Conservation (phyloP, 2,113 vertebrate genomes). For the Dicrurus megarhynchus region DNA sequence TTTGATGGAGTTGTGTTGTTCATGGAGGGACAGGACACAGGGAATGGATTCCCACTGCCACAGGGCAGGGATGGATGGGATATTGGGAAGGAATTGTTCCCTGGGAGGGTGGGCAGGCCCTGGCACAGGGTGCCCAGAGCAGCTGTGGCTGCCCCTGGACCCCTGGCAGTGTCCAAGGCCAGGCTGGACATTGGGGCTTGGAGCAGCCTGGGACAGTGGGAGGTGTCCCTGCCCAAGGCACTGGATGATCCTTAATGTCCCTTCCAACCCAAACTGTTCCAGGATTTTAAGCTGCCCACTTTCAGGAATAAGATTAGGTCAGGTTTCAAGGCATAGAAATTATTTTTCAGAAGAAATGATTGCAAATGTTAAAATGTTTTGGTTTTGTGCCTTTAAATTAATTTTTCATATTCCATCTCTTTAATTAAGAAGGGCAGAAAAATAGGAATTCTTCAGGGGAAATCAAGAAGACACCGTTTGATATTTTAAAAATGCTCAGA, state of each 20-base stretch:
- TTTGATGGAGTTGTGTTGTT: neutral
- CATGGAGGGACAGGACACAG: neutral
- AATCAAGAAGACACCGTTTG: neutral
- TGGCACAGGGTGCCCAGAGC: fast-evolving
- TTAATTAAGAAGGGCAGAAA: neutral
- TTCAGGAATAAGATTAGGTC: neutral
- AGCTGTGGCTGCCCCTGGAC: neutral
- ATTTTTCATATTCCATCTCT: neutral
- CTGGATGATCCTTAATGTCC: neutral
- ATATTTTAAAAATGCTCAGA: neutral
- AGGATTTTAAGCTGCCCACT: neutral
- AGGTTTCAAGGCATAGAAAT: neutral
- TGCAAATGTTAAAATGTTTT: neutral
- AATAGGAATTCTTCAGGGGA: neutral
- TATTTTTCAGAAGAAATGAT: neutral
- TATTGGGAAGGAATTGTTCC: fast-evolving
- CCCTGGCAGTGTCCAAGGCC: neutral
- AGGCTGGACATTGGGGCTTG: fast-evolving
- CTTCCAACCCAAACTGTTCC: neutral
- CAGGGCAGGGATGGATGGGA: fast-evolving
- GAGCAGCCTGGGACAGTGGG: fast-evolving
- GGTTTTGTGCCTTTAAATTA: neutral
- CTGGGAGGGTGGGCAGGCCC: neutral
- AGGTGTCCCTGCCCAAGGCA: neutral
- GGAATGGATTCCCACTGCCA: neutral